Conservation (phyloP, 23 tunicate species). For the Pegea sp. region DNA sequence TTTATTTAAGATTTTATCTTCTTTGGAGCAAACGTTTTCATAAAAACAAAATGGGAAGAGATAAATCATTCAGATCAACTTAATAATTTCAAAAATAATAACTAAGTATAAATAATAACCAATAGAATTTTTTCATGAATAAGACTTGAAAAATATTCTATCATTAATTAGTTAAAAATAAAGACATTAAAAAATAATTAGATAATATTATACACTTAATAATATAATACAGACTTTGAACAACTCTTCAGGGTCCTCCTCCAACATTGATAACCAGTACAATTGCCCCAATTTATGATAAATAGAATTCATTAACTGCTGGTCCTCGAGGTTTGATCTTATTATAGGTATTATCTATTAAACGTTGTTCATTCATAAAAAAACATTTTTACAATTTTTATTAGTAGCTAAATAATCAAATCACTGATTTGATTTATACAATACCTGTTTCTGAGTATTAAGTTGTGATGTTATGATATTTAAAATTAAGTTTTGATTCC, state of each 20-base stretch:
- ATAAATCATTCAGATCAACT: not conserved
- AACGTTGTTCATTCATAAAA: too few species aligned
- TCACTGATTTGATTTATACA: too few species aligned
- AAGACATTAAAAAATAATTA: too few species aligned
- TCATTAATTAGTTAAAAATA: too few species aligned
- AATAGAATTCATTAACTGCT: constrained; percentile 63
- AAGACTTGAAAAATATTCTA: too few species aligned
- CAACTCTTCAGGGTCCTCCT: not conserved
- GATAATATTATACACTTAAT: too few species aligned
- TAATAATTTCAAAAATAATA: not conserved
- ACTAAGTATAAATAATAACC: too few species aligned
- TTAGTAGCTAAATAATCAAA: not conserved
- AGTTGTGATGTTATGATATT: not conserved
- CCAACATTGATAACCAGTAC: constrained; percentile 38
- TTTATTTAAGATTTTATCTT: too few species aligned
- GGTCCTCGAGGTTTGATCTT: constrained; percentile 71
- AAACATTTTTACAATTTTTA: not conserved
- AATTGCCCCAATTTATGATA: constrained; percentile 63
- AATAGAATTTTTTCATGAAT: too few species aligned
- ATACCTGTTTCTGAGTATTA: not conserved
- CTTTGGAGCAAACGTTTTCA: too few species aligned
- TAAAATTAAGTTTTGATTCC: too few species aligned
- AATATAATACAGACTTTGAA: not conserved
- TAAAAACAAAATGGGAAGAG: constrained; percentile 2
- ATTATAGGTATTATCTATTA: constrained; percentile 36